Percentiles rank a stretch among this genome's conserved stretches.
phyloP scores from a whole-genome alignment of 2,113 vertebrate genomes.

The Rhipidura dahli region DNA sequence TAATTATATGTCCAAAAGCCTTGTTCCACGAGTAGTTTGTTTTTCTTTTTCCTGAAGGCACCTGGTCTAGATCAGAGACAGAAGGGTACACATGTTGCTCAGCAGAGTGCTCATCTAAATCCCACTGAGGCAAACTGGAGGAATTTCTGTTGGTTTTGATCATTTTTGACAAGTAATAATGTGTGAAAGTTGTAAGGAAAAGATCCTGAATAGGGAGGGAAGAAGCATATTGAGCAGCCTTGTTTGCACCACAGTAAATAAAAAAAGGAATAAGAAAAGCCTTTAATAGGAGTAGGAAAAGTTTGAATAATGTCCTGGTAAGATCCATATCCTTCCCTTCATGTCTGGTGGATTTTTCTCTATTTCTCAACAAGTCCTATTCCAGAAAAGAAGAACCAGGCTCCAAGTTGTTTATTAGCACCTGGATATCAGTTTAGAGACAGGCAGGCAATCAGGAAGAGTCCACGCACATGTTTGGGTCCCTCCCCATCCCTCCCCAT shows the following conservation, averaged over 20 bases:
- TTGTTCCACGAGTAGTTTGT: neutral
- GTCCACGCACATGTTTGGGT: rapidly evolving
- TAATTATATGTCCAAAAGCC: neutral
- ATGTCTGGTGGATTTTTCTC: neutral
- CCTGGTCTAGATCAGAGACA: neutral
- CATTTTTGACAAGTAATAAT: neutral
- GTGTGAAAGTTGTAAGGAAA: neutral
- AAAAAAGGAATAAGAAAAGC: neutral
- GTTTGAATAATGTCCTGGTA: neutral
- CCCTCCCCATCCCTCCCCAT: neutral
- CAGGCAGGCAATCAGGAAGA: neutral
- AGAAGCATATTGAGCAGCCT: neutral
- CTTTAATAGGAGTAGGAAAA: neutral
- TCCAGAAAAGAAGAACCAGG: neutral
- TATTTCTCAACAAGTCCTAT: rapidly evolving
- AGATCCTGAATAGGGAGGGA: neutral
- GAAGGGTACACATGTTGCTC: neutral
- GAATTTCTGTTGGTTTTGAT: neutral
- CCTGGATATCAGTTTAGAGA: neutral
- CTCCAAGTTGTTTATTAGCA: neutral
- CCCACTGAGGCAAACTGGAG: neutral
- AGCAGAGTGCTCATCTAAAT: neutral
- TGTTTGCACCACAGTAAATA: neutral
- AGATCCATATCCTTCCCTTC: neutral
- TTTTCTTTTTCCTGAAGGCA: neutral